Evolutionary conservation across 1,140 invertebrate species (phyloP), one percentile per base, ranked within the genome.

Genomic region (Drosophila micromelanica): DNA sequence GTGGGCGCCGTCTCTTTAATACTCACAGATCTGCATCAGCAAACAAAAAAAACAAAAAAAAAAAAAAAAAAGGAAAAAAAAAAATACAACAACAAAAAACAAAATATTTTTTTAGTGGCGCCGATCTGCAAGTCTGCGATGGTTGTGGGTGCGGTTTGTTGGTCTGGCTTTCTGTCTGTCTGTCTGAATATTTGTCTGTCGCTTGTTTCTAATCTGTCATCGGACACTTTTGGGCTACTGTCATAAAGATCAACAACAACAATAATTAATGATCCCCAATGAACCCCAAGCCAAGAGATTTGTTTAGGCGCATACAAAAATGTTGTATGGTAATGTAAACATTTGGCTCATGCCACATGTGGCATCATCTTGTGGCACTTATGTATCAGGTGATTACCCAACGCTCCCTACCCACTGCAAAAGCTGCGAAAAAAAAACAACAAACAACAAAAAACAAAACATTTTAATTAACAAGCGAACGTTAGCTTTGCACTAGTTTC

Each of bases 171-270:
- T 35, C 32, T 35, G 32, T 35, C 32, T 63, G 32, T 35, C 32
- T 35, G 32, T 35, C 32, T 42, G n/a, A 1, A 2, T 35, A 65
- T 23, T 55, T 35, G 48, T 76, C 60, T 62, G 64, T 68, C 51
- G 54, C 59, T 74, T 63, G 78, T 78, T 73, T 86, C 71, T 61
- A 75, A 73, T 76, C 82, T 87, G 76, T 89, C 82, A 89, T 82
- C 84, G 76, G 72, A 78, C 56, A 87, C 78, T 80, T 60, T 73
- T 73, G 57, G 57, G 63, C 52, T 35, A 52, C 55, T 73, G 64
- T 71, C 65, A 74, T 85, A 69, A 74, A 62, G 37, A 62, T 46
- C 65, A 49, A 42, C 42, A 30, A 46, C 9, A 40, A 48, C 35
- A 62, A 32, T 15, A 42, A 27, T 57, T 27, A 43, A 42, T 20